Base-by-base conservation (phyloP, 2,888 invertebrate species). In the Deroplatys truncata region DNA sequence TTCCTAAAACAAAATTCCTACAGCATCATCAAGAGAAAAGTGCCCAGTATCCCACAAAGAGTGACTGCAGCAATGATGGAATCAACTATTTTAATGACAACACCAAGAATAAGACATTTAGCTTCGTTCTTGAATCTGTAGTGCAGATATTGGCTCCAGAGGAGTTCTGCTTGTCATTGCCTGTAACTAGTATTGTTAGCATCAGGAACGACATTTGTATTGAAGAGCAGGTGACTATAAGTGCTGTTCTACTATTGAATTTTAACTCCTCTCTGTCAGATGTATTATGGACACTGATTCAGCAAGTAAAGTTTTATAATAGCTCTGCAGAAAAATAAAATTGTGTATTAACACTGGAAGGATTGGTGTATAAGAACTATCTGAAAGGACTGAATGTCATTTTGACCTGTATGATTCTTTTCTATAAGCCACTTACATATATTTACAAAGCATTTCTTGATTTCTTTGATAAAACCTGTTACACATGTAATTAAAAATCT, bases 141-240 rank as follows among this genome's bases (percentile, higher is more conserved):
- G 90, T 90, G 29, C 90, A 91, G 72, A 88, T 49, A 28, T 84
- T 91, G 90, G 89, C 90, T 56, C 88, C 91, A 87, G 90, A 90
- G 83, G 90, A 91, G 82, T 89, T 56, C 85, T 43, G 43, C 35
- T 31, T 85, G 56, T 28, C 82, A 9, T 83, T 89, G 28, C 89
- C 88, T 29, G 31, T 84, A 49, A 3, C 49, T 49, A 56, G 15
- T 56, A 56, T 56, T 43, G 49, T 25, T 28, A 84, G n/a, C 28
- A 56, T 15, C 28, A 35, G 28, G 28, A 31, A 86, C 9, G 49
- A 56, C 31, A 86, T 29, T 72, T 86, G 86, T 72, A 56, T 86
- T 28, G 86, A 86, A 29, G 20, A 56, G 28, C 28, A n/a, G 56
- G 28, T 29, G 35, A 28, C 43, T 43, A 28, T 85, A 85, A 85